Percentiles rank a stretch among this genome's conserved stretches.
These are phyloP conservation scores for Apogon hyalosoma DNA, from an alignment of 2,797 vertebrate species.

Conservation along the genomic window DNA sequence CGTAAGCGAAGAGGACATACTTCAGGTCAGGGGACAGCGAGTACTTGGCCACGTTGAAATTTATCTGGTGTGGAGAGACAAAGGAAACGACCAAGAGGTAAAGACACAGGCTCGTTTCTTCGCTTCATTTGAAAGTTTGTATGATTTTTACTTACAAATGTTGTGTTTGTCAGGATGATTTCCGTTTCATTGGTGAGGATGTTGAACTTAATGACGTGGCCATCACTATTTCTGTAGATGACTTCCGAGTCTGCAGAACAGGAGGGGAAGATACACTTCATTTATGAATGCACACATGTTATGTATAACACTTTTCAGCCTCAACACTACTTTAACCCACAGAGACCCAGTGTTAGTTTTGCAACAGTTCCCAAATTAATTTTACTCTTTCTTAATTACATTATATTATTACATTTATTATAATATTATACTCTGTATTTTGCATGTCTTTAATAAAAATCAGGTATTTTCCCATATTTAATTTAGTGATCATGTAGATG, in stretches of 20 bases:
- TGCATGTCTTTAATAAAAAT: no score
- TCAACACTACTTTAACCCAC: no score
- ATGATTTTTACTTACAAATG: slow-evolving; percentile 90
- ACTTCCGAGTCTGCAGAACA: slow-evolving; percentile 90
- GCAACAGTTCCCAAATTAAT: no score
- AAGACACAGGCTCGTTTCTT: background rate
- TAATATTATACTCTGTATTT: no score
- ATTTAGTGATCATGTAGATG: no score
- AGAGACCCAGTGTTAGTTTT: no score
- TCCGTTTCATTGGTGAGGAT: slow-evolving; percentile 91
- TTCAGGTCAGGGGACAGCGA: slow-evolving; percentile 94
- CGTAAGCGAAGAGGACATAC: slow-evolving; percentile 95
- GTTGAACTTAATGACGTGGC: slow-evolving; percentile 95
- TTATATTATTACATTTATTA: no score
- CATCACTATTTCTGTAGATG: slow-evolving; percentile 93
- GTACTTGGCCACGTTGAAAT: slow-evolving; percentile 94
- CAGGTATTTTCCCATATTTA: no score
- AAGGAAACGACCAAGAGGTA: background rate
- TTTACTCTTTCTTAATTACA: no score
- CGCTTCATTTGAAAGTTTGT: no score
- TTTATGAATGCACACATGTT: background rate
- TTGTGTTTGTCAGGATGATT: slow-evolving; percentile 91
- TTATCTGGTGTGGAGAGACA: slow-evolving; percentile 81
- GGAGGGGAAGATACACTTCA: slow-evolving; percentile 11
- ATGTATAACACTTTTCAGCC: no score